phyloP scores from a whole-genome alignment of 2,113 vertebrate genomes.

The Ondatra zibethicus region DNA sequence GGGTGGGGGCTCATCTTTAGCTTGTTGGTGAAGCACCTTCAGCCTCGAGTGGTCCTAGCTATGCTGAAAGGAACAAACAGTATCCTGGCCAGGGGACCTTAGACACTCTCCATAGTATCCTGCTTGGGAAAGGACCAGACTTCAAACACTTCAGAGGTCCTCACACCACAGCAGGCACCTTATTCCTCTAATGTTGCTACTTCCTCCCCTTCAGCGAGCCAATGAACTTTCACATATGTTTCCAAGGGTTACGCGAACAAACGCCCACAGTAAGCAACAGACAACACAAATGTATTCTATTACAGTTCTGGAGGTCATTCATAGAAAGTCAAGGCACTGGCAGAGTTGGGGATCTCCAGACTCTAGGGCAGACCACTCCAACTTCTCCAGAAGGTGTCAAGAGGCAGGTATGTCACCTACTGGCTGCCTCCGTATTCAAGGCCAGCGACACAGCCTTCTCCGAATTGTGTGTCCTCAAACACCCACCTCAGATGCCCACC shows the following conservation, averaged over 20 bases:
- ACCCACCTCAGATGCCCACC: not conserved
- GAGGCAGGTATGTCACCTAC: too few species aligned
- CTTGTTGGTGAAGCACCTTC: fast-evolving
- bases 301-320: not conserved
- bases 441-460: not conserved
- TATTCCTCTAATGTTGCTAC: not conserved
- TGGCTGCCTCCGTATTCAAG: fast-evolving
- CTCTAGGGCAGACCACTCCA: not conserved
- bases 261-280: fast-evolving
- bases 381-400: not conserved
- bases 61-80: not conserved
- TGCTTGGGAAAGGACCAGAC: not conserved
- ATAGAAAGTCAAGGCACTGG: not conserved
- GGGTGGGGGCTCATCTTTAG: not conserved
- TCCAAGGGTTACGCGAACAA: fast-evolving
- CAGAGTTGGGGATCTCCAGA: not conserved
- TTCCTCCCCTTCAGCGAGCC: not conserved
- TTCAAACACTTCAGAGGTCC: not conserved
- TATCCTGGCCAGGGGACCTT: not conserved
- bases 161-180: fast-evolving
- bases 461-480: not conserved
- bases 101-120: not conserved
- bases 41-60: not conserved
- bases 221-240: fast-evolving
- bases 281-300: not conserved